Evolutionary conservation across 2,113 vertebrate genomes (phyloP).

Genomic region (Drymodes brunneopygia): DNA sequence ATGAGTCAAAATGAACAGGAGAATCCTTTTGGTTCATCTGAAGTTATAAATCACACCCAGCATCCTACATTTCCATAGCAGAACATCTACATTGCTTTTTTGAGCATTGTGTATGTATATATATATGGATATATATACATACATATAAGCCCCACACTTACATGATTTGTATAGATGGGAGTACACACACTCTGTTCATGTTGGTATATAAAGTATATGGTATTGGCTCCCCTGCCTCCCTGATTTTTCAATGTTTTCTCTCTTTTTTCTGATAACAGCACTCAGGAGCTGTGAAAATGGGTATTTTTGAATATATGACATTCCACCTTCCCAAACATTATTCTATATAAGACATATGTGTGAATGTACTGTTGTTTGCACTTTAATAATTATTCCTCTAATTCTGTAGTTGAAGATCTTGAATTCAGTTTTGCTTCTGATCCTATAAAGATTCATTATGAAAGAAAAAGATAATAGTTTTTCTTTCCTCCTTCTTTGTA

Average conservation of each 20-base stretch:
- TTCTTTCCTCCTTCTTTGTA: not conserved
- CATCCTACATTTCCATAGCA: not conserved
- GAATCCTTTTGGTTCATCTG: not conserved
- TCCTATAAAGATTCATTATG: not conserved
- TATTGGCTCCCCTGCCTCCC: not conserved
- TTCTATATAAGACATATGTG: not conserved
- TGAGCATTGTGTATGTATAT: not conserved
- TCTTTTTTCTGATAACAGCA: not conserved
- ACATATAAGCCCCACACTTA: not conserved
- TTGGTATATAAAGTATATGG: not conserved
- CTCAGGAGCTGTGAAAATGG: not conserved
- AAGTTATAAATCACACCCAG: not conserved
- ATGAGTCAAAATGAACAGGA: not conserved
- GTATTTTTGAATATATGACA: not conserved
- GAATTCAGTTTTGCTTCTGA: not conserved
- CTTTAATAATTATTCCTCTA: not conserved
- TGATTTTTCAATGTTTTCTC: not conserved
- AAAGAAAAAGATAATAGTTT: not conserved
- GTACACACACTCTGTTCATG: fast-evolving
- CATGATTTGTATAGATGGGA: not conserved
- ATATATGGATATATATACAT: not conserved
- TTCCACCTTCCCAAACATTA: not conserved
- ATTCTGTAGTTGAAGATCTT: not conserved
- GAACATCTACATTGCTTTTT: not conserved
- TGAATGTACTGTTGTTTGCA: not conserved